Conservation (phyloP, 2,888 invertebrate species). For the Brenthis daphne region DNA sequence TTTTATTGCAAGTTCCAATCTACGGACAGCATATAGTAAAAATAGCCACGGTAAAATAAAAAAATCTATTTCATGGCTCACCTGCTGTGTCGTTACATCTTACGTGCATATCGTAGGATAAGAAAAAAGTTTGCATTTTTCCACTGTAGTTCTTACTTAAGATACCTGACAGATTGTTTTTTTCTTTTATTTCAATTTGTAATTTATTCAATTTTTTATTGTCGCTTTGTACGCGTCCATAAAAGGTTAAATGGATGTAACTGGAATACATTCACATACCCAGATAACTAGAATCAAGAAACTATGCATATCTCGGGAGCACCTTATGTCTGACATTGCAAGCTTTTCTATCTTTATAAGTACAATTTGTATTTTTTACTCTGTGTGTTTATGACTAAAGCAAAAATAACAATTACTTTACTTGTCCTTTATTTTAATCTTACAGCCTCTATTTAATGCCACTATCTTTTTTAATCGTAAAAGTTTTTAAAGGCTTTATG, state of each 20-base stretch:
- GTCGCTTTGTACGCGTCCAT: neutral
- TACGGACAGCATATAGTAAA: constrained; percentile 28
- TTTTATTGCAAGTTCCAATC: constrained; percentile 30
- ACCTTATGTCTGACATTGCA: no score
- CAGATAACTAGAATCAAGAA: neutral
- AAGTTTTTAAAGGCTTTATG: no score
- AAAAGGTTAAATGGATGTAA: constrained; percentile 13
- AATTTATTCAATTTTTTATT: constrained; percentile 10
- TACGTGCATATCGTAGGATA: neutral
- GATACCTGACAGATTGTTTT: neutral
- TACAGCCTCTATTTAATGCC: no score
- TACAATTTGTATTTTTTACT: no score
- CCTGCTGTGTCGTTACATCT: constrained; percentile 19
- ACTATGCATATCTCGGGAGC: no score
- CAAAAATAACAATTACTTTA: no score
- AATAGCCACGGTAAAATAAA: constrained; percentile 36
- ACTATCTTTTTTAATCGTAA: no score
- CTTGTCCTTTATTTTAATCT: no score
- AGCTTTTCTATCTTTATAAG: no score
- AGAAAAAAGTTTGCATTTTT: constrained; percentile 17
- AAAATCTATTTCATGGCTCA: constrained; percentile 31
- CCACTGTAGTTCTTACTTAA: constrained; percentile 7
- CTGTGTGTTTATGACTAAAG: no score
- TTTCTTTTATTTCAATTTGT: constrained; percentile 8
- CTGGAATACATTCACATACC: constrained; percentile 1